A percentile compares a stretch with the other conserved stretches of the same genome.
These are phyloP conservation scores for Tinea pellionella DNA, from an alignment of 2,888 invertebrate species.

Conservation along the genomic window DNA sequence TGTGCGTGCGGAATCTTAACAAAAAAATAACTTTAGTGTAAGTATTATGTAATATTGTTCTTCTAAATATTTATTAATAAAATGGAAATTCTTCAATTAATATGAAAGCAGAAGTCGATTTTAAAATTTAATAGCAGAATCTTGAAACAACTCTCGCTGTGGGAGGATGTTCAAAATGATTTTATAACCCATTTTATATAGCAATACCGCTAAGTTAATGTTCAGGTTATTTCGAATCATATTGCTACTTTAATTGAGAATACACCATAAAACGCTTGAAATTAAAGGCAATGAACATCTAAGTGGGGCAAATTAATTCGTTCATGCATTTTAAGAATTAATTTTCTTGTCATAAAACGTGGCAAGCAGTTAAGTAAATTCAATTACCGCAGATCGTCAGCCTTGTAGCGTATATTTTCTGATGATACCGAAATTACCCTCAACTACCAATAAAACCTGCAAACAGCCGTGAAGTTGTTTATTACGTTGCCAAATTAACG, in stretches of 20 bases:
- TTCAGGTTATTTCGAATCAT: not conserved
- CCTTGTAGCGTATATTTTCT: not conserved
- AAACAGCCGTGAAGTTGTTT: slow-evolving; percentile 14
- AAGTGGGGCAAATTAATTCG: slow-evolving; percentile 17
- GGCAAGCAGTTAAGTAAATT: slow-evolving; percentile 37
- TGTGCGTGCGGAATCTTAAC: not conserved
- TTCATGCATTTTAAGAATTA: slow-evolving; percentile 27
- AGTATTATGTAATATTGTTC: too few relatives aligned
- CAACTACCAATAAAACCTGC: slow-evolving; percentile 15
- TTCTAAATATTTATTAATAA: too few relatives aligned
- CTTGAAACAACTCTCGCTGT: not conserved
- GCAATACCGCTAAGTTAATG: slow-evolving; percentile 1
- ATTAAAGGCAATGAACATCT: slow-evolving; percentile 39
- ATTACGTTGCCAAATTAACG: slow-evolving; percentile 23
- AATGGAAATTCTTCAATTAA: too few relatives aligned
- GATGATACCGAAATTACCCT: slow-evolving; percentile 12
- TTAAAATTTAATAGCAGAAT: not conserved
- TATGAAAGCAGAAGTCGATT: not conserved
- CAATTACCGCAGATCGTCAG: slow-evolving; percentile 31
- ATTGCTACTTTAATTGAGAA: slow-evolving; percentile 6
- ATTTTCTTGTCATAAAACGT: slow-evolving; percentile 39
- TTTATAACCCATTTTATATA: not conserved
- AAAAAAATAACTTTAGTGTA: too few relatives aligned
- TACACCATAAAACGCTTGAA: slow-evolving; percentile 8
- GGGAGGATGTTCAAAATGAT: not conserved